Base-by-base conservation (phyloP, 1,140 invertebrate species). In the Proales similis region DNA sequence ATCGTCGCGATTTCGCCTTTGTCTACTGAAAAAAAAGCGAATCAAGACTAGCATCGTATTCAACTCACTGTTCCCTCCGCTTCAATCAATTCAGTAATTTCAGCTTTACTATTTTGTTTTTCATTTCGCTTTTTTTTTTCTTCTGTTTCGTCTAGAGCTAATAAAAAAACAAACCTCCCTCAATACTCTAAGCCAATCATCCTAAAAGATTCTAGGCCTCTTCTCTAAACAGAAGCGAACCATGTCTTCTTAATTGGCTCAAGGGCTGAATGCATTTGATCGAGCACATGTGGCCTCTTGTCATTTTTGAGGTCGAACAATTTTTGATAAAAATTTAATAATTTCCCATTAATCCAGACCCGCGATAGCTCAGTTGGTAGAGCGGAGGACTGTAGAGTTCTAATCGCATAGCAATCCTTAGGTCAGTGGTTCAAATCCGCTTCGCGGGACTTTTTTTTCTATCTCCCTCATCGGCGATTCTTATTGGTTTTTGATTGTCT, bases 1-100 rank as follows among this genome's bases (percentile, higher is more conserved):
- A 57, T 14, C 42, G 51, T 43, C 29, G 51, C 42, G 51, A 57
- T 12, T 57, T 32, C 30, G 51, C 51, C 22, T 57, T 57, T 42
- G 51, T 57, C 30, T 57, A 57, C 45, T 57, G 33, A 24, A 30
- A 3, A 36, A 9, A n/a, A n/a, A n/a, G n/a, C n/a, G n/a, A n/a
- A n/a, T n/a, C n/a, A n/a, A n/a, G n/a, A n/a, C n/a, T n/a, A n/a
- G n/a, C n/a, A n/a, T n/a, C n/a, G n/a, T n/a, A n/a, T n/a, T n/a
- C n/a, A n/a, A n/a, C n/a, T n/a, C n/a, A n/a, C n/a, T n/a, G n/a
- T n/a, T n/a, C n/a, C n/a, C n/a, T n/a, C n/a, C n/a, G n/a, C n/a
- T n/a, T n/a, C n/a, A n/a, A n/a, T n/a, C n/a, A n/a, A n/a, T n/a
- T n/a, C n/a, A n/a, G n/a, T n/a, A n/a, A n/a, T n/a, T n/a, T n/a